Evolutionary conservation across 2,113 vertebrate genomes (phyloP), one percentile per base, ranked within the genome.

Genomic region (Martes martes): DNA sequence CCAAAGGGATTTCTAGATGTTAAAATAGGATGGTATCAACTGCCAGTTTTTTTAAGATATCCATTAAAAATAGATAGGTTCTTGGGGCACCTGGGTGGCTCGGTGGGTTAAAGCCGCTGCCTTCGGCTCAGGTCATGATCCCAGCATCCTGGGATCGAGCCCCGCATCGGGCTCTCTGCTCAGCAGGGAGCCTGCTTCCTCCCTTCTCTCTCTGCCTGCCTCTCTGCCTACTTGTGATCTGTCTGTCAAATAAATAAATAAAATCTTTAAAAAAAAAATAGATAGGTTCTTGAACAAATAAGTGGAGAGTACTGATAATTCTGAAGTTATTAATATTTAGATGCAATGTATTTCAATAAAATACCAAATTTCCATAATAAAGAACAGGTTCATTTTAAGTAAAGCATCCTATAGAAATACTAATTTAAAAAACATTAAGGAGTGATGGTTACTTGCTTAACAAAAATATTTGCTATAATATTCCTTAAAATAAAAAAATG

Each of bases 311-410:
- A 39, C 91, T 57, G 45, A 69, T 78, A 79, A 92, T 80, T 80
- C 65, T 93, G 10, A 96, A 90, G 89, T 89, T 76, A 71, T 76
- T 89, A 59, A 63, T 13, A 71, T 86, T 94, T 92, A 42, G 28
- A 39, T 65, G 45, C 80, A 3, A 33, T 10, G 16, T 74, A 57
- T 63, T 85, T 96, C 39, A 93, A 52, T 65, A 89, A 95, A 74
- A 67, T 74, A 26, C 16, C 61, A 80, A 42, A 61, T 52, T 89
- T 89, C 42, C 24, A 81, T 79, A 92, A 85, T 95, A 84, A 94
- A 81, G 11, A 31, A 74, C 31, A 87, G 42, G 14, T 65, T 92
- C n/a, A 71, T 65, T 93, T 89, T 90, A 96, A 63, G 39, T 82
- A 94, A 92, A 96, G 14, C 55, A 76, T 57, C n/a, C n/a, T 74